A percentile compares a stretch with the other conserved stretches of the same genome.
Evolutionary conservation across 2,797 vertebrate genomes (phyloP).

Genomic region (Coracias cyanogaster): DNA sequence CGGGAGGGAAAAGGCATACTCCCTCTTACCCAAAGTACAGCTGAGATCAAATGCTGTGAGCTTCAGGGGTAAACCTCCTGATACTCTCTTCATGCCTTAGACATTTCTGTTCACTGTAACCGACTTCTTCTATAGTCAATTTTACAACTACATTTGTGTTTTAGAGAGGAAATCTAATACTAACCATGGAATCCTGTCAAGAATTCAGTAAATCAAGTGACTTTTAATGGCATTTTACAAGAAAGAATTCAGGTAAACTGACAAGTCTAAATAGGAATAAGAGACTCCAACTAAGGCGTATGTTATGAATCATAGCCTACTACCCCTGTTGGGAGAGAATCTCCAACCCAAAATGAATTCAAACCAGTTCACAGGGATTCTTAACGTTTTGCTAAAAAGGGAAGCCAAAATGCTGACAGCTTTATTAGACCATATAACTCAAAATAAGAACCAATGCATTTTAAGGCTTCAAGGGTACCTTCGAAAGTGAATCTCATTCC

Average conservation of each 20-base stretch:
- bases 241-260: constrained; percentile 29
- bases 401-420: constrained; percentile 75
- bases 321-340: constrained; percentile 34
- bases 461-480: constrained; percentile 74
- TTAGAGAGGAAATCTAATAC: constrained; percentile 57
- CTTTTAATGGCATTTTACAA: constrained; percentile 33
- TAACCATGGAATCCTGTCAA: constrained; percentile 23
- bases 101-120: constrained; percentile 14
- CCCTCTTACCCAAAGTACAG: background rate
- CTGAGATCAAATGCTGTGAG: background rate
- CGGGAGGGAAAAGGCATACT: background rate
- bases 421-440: constrained; percentile 81
- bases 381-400: constrained; percentile 57
- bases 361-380: constrained; percentile 64
- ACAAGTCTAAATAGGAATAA: constrained; percentile 28
- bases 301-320: constrained; percentile 25
- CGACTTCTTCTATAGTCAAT: background rate
- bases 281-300: background rate
- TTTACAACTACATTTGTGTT: constrained; percentile 33
- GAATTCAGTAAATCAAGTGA: constrained; percentile 32
- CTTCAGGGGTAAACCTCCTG: background rate
- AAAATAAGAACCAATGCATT: constrained; percentile 66
- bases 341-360: constrained; percentile 64
- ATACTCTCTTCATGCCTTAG: background rate
- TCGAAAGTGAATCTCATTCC: constrained; percentile 72